Evolutionary conservation across 1,140 invertebrate species (phyloP), one percentile per base, ranked within the genome.

Genomic region (Drosophila subobscura): DNA sequence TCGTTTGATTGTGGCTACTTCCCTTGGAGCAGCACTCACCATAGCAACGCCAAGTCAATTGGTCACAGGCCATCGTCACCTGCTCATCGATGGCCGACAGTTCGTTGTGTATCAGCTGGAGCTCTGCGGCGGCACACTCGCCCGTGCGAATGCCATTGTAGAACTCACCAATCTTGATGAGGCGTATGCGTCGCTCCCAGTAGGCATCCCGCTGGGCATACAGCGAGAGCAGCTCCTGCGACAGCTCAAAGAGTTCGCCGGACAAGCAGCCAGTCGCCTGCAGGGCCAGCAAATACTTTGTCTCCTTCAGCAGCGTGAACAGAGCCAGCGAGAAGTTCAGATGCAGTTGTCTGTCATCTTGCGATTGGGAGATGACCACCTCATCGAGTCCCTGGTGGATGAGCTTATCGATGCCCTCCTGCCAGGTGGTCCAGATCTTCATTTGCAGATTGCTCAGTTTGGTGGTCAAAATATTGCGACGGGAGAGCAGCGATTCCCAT

Each of bases 141-240:
- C 78, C 88, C 2, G 56, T 50, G 2, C 93, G 90, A 16, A 96
- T 92, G 89, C 93, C 93, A 91, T 96, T 96, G 84, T 92, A 94
- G 91, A 92, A 93, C 83, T 93, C 92, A 0, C 92, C 89, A 56
- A 92, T 93, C 63, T 92, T 80, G 29, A 92, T 92, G 22, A 93
- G 79, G 33, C 91, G 91, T 14, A 91, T 83, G 46, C 89, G 90
- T n/a, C 89, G 90, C 33, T 91, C 80, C 77, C 88, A 90, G 33
- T 93, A 89, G 42, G 91, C 91, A 68, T 93, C 92, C 37, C 81
- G 60, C 54, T 92, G 72, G 8, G 71, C 79, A 59, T 92, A 94
- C 0, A 95, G 77, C 4, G 91, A 75, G 2, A 92, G 55, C 0
- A 93, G 93, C 72, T 92, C 92, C 16, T 90, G 67, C 1, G 93